Evolutionary conservation across 2,113 vertebrate genomes (phyloP), one percentile per base, ranked within the genome.

Genomic region (Lepisosteus oculatus): DNA sequence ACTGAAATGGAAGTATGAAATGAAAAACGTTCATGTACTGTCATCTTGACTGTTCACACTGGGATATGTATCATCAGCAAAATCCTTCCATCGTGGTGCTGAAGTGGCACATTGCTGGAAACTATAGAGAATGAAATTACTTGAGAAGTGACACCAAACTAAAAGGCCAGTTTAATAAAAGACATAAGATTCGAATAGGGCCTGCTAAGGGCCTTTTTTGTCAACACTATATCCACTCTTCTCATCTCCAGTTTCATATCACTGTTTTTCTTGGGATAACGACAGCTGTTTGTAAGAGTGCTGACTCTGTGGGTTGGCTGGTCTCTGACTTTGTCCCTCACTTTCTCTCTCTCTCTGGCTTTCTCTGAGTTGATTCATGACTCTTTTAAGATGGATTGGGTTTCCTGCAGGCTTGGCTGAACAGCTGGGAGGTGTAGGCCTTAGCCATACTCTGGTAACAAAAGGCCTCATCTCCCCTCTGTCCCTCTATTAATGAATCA

Each of bases 401-500:
- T 76, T 74, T 84, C 76, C 72, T 79, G 57, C 51, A 81, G 76
- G 44, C 41, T 79, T 80, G 57, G 66, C 42, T 76, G 61, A 74
- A 83, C 74, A 81, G 71, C 68, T 85, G 72, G 55, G 59, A 76
- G 51, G 14, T 80, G 57, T 17, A 57, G 67, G 14, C 9, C 67
- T 80, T 72, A 75, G 78, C 71, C 76, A 41, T 61, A 73, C 8
- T 59, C 75, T 77, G 80, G 65, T 17, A 8, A 73, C 72, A 67
- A 15, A 67, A 45, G 66, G 56, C 76, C 65, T 66, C 63, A 72
- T 77, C 81, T 78, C 69, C 78, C 67, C 72, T 69, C 72, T 78
- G 72, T 74, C 74, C 69, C 73, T 70, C 65, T 77, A 79, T 83
- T 83, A 85, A 79, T 77, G 68, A 80, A 67, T 79, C 74, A 78